Evolutionary conservation across 2,888 invertebrate species (phyloP), one percentile per base, ranked within the genome.

Genomic region (Drosophila nr. perissopoda): DNA sequence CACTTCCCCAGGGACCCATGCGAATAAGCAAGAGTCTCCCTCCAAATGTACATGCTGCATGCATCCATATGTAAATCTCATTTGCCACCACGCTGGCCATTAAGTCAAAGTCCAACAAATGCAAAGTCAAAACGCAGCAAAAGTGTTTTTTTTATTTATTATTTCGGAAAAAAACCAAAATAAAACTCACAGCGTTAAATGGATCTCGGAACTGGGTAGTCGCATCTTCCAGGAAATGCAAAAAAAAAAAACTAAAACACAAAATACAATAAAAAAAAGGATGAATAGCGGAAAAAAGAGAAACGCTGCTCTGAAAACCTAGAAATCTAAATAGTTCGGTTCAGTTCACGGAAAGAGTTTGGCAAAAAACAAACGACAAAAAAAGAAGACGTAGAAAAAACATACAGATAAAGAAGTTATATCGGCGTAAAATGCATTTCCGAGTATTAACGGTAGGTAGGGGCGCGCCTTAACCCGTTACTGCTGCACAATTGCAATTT

Each of bases 261-360:
- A 18, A 58, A 58, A 65, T 33, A 11, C 27, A 46, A 56, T 29
- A 70, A 34, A 21, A 65, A 74, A 34, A 54, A 18, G 40, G 4
- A 66, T 63, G 57, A 53, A 63, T 59, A 58, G 49, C 16, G 11
- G 31, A 53, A 16, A 16, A n/a, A 29, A 36, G 13, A 52, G 54
- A 58, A 61, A 54, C 36, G 29, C 64, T 90, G 89, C 90, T 89
- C 89, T 90, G 82, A 79, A 86, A 86, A 86, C 80, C 86, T 87
- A 87, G 71, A 86, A 86, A 86, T 83, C 90, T 86, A 86, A 85
- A 87, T 89, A 82, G 79, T 75, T 73, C 63, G 61, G 68, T 65
- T 72, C 76, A 79, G 63, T 82, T 82, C 79, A 57, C 31, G 58
- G 70, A 81, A 86, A 48, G 62, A 70, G 76, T 58, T 66, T 57